Evolutionary conservation across 2,797 vertebrate species (phyloP), one percentile per base, ranked within the genome.

Genomic region (Thalassophryne amazonica): DNA sequence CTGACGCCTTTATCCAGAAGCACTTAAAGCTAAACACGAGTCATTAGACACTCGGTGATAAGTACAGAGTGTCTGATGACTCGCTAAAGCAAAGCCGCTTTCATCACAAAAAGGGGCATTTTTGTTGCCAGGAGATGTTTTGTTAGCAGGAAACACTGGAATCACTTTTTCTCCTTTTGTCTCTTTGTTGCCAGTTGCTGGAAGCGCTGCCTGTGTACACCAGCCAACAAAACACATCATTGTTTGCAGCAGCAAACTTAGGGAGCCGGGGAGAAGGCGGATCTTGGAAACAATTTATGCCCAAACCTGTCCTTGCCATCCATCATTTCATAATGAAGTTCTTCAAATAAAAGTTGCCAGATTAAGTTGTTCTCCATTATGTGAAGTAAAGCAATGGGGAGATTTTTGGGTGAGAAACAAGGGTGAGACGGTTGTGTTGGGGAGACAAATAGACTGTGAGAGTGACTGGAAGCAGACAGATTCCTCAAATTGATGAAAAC

Each of bases 41-140:
- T 37, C 53, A 45, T n/a, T n/a, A n/a, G n/a, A 31, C 38, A 17
- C 31, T 28, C 22, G 30, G 19, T 60, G 66, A 73, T 69, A 60
- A 74, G 43, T n/a, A n/a, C n/a, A n/a, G 51, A 28, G 6, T 20
- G 45, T 47, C 63, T 68, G 72, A 78, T 47, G 65, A 75, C 48
- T 55, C 12, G 41, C 42, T 36, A 40, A 37, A 64, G 58, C 50
- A 60, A 65, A 74, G 62, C 64, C 22, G 53, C 63, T 51, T 73
- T 65, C 59, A 78, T 73, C 62, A 75, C 60, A 76, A 71, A 23
- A 73, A 66, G 38, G 19, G 63, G 32, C 59, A 52, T 69, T 81
- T 23, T 65, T 57, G 64, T 68, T 47, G 72, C 80, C 74, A 55
- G 40, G 69, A 73, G 70, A 70, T 54, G 35, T 78, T 80, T 60